Base-by-base conservation (phyloP, 1,140 invertebrate genomes). In the Homarus americanus region DNA sequence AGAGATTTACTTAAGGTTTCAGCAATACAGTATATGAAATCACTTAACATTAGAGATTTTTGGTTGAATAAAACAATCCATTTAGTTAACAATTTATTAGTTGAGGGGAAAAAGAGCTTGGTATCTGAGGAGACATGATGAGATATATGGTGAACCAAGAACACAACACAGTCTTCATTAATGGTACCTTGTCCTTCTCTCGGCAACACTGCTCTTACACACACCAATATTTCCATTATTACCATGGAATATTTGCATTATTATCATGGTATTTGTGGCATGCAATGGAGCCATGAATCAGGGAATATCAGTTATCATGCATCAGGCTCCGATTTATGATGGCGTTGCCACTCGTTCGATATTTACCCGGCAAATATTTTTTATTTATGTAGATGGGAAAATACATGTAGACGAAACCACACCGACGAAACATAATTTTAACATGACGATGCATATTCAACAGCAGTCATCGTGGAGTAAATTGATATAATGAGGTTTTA, bases 231-330 rank as follows among this genome's bases (percentile, higher is more conserved):
- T 53, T 80, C 4, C 78, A 32, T 32, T 12, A 32, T 32, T 24
- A 17, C 1, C 41, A 10, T 78, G n/a, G n/a, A n/a, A n/a, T 24
- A 32, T 9, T 24, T 75, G 34, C 73, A 80, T 80, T 28, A 80
- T 80, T n/a, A 80, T 80, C 78, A 49, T 80, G 5, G 41, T 44
- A 80, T 80, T 20, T 80, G 78, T 80, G 41, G 78, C 63, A 41
- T 72, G 58, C 63, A 72, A 84, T 72, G 63, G 44, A 44, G 82
- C 38, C 63, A 84, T 84, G 66, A 24, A 84, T 84, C 82, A 84
- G 82, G 82, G 38, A 66, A 66, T 40, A 44, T 40, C 82, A 44
- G 38, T 38, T 69, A 84, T 44, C 66, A 72, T 41, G 24, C 41
- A 84, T 53, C 44, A 20, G 79, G 63, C 38, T 12, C 20, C n/a